Percentiles rank a stretch among this genome's conserved stretches.
Evolutionary conservation across 2,113 vertebrate genomes (phyloP).

Genomic region (Ivindomyrus marchei): DNA sequence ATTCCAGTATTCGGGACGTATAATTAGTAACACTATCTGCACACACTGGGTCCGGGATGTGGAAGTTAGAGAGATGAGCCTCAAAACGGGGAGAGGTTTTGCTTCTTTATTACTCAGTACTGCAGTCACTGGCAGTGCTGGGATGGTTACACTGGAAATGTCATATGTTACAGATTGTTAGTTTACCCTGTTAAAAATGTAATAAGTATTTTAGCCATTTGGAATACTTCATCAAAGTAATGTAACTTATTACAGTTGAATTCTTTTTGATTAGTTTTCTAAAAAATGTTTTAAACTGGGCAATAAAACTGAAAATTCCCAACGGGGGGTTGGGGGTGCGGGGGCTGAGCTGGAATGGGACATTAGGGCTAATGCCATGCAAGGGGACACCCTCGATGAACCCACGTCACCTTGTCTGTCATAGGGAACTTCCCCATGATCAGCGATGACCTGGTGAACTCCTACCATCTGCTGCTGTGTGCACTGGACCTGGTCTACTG

Average conservation of each 20-base stretch:
- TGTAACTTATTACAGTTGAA: background rate
- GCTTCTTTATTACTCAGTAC: background rate
- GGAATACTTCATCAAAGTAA: background rate
- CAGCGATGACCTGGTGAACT: conserved; percentile 94
- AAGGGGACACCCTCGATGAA: background rate
- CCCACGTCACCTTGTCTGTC: background rate
- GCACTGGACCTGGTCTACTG: conserved; percentile 85
- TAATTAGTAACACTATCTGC: conserved; percentile 19
- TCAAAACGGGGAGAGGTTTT: background rate
- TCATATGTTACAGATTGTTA: background rate
- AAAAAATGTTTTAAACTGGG: background rate
- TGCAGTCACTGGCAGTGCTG: background rate
- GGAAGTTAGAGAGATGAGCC: background rate
- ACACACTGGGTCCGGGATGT: conserved; percentile 14
- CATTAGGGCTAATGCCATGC: background rate
- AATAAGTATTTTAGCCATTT: background rate
- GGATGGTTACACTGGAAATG: background rate
- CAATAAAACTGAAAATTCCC: background rate
- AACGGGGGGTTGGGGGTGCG: background rate
- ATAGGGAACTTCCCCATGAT: conserved; percentile 95
- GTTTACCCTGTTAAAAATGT: background rate
- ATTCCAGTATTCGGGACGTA: conserved; percentile 18
- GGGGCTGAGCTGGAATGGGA: background rate
- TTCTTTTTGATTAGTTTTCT: background rate
- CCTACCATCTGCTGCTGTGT: conserved; percentile 86